These are phyloP conservation scores for Delichon dasypus DNA, from an alignment of 2,797 vertebrate species.

Conservation along the genomic window DNA sequence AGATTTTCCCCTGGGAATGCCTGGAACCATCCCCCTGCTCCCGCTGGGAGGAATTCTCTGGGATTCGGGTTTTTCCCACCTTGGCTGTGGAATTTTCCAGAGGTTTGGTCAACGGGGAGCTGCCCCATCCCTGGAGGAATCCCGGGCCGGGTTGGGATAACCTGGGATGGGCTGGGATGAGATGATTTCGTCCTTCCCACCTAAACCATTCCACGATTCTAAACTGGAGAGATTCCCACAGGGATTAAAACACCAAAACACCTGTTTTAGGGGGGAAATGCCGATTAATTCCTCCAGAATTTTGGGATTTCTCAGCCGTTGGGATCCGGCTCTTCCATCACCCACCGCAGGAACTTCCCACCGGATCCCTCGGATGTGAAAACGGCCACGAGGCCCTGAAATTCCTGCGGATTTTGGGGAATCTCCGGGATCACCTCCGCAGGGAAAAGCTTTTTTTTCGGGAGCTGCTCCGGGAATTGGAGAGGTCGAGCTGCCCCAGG, in stretches of 20 bases:
- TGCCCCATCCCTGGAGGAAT: neutral
- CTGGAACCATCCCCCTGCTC: no score
- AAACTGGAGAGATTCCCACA: neutral
- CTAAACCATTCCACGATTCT: neutral
- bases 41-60: no score
- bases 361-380: neutral
- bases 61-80: neutral
- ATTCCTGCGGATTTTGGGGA: fast-evolving
- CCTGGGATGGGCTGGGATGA: neutral
- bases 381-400: neutral
- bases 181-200: neutral
- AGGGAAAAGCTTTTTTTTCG: neutral
- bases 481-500: neutral
- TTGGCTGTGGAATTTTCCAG: fast-evolving
- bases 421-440: neutral
- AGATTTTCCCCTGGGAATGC: no score
- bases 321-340: no score
- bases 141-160: neutral
- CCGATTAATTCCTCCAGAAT: fast-evolving
- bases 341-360: fast-evolving
- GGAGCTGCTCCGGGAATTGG: neutral
- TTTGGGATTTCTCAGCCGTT: fast-evolving
- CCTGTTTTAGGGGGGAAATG: fast-evolving
- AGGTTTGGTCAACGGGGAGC: neutral
- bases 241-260: neutral